Evolutionary conservation across 2,113 vertebrate genomes (phyloP).

Genomic region (Nyctereutes procyonoides): DNA sequence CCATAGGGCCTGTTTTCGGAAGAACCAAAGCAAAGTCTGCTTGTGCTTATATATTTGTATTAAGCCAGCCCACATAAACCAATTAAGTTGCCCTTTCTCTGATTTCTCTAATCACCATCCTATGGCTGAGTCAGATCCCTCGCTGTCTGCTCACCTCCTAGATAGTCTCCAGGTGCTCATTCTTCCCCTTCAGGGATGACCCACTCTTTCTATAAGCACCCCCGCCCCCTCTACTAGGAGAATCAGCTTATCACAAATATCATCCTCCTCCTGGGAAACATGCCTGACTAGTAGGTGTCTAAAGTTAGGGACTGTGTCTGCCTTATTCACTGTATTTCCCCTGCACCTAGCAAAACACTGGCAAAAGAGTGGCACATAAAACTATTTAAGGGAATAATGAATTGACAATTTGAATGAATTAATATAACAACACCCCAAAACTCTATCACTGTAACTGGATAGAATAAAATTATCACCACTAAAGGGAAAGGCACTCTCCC

Average conservation of each 20-base stretch:
- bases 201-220: background rate
- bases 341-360: background rate
- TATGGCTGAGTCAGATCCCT: background rate
- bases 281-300: background rate
- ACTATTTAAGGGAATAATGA: constrained; percentile 45
- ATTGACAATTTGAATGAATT: background rate
- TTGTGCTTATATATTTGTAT: background rate
- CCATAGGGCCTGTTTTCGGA: background rate
- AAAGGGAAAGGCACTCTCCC: background rate
- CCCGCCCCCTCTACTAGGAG: background rate
- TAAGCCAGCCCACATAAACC: background rate
- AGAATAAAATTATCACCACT: background rate
- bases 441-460: background rate
- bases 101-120: background rate
- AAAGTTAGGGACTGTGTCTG: background rate
- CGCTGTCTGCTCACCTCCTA: background rate
- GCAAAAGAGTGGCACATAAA: background rate
- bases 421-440: background rate
- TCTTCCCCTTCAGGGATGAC: background rate
- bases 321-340: background rate
- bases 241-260: background rate
- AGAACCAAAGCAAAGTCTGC: background rate
- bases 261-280: background rate
- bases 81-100: background rate
- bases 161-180: background rate